Evolutionary conservation across 2,113 vertebrate genomes (phyloP).

Genomic region (Asarcornis scutulata): DNA sequence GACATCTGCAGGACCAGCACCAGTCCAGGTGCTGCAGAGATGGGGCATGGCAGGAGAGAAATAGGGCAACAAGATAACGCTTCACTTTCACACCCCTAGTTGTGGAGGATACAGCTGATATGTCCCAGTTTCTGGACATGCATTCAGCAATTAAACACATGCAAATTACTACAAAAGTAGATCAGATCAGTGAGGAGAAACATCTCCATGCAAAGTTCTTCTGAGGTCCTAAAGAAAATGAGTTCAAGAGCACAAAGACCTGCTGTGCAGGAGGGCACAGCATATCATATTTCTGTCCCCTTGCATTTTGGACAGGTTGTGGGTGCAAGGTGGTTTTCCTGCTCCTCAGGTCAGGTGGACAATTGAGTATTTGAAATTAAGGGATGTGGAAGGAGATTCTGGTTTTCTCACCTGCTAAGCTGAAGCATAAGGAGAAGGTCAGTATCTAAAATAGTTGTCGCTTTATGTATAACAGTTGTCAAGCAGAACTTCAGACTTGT

Average conservation of each 20-base stretch:
- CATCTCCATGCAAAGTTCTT: neutral
- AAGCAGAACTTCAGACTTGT: neutral
- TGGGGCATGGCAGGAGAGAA: neutral
- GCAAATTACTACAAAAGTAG: constrained; percentile 62
- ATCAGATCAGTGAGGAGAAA: constrained; percentile 44
- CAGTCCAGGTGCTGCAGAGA: neutral
- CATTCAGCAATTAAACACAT: constrained; percentile 59
- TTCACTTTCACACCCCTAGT: neutral
- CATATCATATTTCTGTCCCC: neutral
- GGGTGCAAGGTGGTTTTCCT: neutral
- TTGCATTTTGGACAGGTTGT: neutral
- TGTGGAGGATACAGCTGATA: neutral
- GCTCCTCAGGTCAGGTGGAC: neutral
- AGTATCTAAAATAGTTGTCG: neutral
- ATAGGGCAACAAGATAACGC: constrained; percentile 4
- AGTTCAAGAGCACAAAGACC: constrained; percentile 36
- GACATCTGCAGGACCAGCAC: neutral
- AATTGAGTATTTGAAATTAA: neutral
- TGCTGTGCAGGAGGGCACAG: neutral
- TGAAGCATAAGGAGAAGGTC: neutral
- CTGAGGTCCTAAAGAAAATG: neutral
- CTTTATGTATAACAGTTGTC: neutral
- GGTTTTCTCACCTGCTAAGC: neutral
- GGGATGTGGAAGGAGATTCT: neutral
- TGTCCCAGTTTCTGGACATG: constrained; percentile 52